These are phyloP conservation scores for Lasioglossum pauxillum DNA, from an alignment of 2,888 invertebrate species.

Conservation along the genomic window DNA sequence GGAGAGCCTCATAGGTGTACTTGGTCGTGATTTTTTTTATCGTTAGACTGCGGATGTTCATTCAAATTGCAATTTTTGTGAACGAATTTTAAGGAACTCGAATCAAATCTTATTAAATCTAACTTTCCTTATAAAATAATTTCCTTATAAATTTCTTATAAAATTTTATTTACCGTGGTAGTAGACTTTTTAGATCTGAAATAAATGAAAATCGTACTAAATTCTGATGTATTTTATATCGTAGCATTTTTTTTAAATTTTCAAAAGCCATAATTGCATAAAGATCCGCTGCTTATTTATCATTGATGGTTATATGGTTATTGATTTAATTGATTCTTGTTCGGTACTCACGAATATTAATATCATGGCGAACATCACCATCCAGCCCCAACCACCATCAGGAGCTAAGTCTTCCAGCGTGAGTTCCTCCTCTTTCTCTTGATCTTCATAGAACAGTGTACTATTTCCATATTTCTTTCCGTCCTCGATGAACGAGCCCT, in stretches of 20 bases:
- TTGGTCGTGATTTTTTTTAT: not conserved
- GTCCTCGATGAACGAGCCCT: conserved; percentile 11
- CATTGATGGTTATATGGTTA: not conserved
- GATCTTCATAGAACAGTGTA: not conserved
- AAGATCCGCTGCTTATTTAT: not conserved
- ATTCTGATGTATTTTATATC: not conserved
- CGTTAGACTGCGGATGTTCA: no score
- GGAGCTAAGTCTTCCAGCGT: conserved; percentile 87
- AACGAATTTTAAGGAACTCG: no score
- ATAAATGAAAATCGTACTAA: no score
- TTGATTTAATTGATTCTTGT: not conserved
- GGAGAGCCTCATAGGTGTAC: not conserved
- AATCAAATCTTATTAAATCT: no score
- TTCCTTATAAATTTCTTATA: no score
- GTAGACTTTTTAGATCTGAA: no score
- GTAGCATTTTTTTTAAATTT: no score
- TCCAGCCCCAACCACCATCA: conserved; percentile 96
- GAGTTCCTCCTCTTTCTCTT: conserved; percentile 45
- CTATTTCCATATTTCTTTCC: conserved; percentile 45
- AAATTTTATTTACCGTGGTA: no score
- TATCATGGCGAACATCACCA: conserved; percentile 93
- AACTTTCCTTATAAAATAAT: no score
- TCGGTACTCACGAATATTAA: conserved; percentile 85
- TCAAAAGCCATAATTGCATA: no score
- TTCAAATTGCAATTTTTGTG: no score